Evolutionary conservation across 2,888 invertebrate genomes (phyloP).

Genomic region (Athetis lepigone): DNA sequence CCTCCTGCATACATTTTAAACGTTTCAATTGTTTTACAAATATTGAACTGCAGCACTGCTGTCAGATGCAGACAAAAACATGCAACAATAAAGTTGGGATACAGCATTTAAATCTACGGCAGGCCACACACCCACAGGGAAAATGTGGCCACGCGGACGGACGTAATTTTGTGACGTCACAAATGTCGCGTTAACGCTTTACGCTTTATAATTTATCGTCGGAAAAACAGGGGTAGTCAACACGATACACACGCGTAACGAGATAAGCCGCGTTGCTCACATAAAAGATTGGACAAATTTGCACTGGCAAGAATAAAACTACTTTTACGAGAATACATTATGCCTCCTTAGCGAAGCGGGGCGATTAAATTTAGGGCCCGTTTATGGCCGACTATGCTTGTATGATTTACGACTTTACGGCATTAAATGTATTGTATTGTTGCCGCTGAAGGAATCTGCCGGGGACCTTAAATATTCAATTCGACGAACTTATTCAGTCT

Average conservation of each 20-base stretch:
- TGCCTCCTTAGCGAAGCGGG: conserved; percentile 66
- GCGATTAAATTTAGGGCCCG: conserved; percentile 76
- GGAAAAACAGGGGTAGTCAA: conserved; percentile 39
- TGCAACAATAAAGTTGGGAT: conserved; percentile 33
- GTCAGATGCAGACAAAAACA: conserved; percentile 36
- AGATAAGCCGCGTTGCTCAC: conserved; percentile 45
- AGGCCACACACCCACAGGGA: conserved; percentile 25
- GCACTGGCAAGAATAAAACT: conserved; percentile 68
- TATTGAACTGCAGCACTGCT: conserved; percentile 28
- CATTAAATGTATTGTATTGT: conserved; percentile 67
- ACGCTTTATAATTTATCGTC: conserved; percentile 43
- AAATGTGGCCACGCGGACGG: conserved; percentile 25
- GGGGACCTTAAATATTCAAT: conserved; percentile 46
- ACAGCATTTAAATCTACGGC: conserved; percentile 33
- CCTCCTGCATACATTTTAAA: conserved; percentile 1
- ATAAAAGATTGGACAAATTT: conserved; percentile 64
- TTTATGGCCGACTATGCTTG: conserved; percentile 68
- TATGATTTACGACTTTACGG: conserved; percentile 74
- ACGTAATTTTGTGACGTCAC: conserved; percentile 49
- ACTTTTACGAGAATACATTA: conserved; percentile 71
- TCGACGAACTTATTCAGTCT: conserved; percentile 29
- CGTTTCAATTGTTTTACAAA: conserved; percentile 18
- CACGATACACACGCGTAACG: conserved; percentile 35
- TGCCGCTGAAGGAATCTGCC: conserved; percentile 63
- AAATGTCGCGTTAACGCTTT: conserved; percentile 30